Conservation (phyloP, 2,113 vertebrate species). For the Haplochromis burtoni region DNA sequence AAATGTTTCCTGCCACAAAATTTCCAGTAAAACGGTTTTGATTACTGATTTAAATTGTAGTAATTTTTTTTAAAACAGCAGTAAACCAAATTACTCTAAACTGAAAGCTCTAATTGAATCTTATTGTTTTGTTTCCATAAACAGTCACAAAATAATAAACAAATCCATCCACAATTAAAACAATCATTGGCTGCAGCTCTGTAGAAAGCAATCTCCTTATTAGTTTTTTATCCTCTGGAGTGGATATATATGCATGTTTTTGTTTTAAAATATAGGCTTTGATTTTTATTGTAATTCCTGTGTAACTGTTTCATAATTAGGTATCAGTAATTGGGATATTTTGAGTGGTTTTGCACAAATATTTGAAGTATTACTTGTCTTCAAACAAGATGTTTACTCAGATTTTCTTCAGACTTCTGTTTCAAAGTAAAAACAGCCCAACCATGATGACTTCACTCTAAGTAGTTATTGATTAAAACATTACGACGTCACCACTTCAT, state of each 20-base stretch:
- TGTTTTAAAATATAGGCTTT: not conserved
- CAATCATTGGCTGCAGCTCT: not conserved
- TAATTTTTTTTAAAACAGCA: not conserved
- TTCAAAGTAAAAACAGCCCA: not conserved
- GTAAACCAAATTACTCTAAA: not conserved
- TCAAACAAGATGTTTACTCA: not conserved
- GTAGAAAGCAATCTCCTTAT: not conserved
- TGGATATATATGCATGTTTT: not conserved
- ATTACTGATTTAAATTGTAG: not conserved
- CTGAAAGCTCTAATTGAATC: not conserved
- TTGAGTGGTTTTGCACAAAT: not conserved
- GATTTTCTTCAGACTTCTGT: not conserved
- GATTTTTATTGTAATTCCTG: not conserved
- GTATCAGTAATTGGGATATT: not conserved
- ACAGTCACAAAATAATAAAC: not conserved
- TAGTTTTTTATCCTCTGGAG: not conserved
- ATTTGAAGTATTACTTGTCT: not conserved
- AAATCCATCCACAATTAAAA: not conserved
- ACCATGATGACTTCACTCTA: not conserved
- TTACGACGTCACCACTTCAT: not conserved
- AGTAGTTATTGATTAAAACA: not conserved
- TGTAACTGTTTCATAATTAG: not conserved
- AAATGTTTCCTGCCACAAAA: not conserved
- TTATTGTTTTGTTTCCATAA: not conserved
- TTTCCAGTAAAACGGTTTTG: not conserved